Conservation (phyloP, 2,113 vertebrate genomes). For the Gymnorhina tibicen region DNA sequence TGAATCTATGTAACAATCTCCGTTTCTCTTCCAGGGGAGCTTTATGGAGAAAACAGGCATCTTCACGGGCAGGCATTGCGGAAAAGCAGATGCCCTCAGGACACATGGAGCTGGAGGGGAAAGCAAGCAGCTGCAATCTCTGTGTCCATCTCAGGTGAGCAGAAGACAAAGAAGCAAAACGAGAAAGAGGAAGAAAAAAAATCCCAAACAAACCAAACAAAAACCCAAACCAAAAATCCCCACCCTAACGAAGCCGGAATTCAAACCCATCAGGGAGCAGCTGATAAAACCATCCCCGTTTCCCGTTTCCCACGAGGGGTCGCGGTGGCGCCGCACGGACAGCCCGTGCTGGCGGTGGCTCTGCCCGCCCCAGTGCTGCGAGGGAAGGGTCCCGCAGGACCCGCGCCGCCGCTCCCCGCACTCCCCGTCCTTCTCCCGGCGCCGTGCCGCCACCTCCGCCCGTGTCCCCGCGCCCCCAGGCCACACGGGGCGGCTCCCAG, state of each 20-base stretch:
- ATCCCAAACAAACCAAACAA: not conserved
- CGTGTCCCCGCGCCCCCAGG: not conserved
- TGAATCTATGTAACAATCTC: fast-evolving
- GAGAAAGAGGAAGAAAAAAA: not conserved
- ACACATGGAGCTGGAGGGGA: not conserved
- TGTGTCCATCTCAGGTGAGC: fast-evolving
- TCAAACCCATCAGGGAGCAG: fast-evolving
- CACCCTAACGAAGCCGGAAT: too few relatives aligned
- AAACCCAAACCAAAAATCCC: not conserved
- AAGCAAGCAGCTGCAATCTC: not conserved
- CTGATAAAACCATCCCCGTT: fast-evolving
- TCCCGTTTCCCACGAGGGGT: not conserved
- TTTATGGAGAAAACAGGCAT: not conserved
- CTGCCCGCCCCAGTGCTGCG: fast-evolving
- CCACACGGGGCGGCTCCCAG: fast-evolving
- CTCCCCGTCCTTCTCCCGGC: fast-evolving
- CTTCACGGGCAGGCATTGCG: not conserved
- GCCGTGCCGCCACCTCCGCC: fast-evolving
- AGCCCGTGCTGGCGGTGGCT: fast-evolving
- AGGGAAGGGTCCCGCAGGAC: fast-evolving
- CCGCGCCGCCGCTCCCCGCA: fast-evolving
- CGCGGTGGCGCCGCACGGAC: not conserved
- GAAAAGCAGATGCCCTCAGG: not conserved
- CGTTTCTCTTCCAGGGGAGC: not conserved
- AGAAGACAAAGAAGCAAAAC: not conserved